Conservation (phyloP, 2,113 vertebrate species). For the Mustela nigripes region DNA sequence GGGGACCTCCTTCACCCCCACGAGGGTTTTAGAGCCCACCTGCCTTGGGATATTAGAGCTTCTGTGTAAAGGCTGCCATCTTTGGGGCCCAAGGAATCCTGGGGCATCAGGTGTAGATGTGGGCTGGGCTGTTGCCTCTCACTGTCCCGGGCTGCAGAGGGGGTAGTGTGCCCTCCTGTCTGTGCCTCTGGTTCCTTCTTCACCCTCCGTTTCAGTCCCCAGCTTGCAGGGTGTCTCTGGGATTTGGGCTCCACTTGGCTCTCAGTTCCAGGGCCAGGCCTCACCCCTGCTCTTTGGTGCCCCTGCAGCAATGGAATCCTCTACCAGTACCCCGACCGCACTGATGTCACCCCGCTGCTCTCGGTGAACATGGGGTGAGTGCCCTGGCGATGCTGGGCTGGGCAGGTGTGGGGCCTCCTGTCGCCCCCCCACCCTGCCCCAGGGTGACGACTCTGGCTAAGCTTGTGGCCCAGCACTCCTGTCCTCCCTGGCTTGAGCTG, state of each 20-base stretch:
- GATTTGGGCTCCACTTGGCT: not conserved
- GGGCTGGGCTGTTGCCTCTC: not conserved
- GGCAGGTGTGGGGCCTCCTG: not conserved
- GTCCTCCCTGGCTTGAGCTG: not conserved
- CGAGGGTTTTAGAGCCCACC: not conserved
- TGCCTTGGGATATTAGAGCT: rapidly evolving
- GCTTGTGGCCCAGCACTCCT: not conserved
- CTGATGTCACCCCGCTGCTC: slow-evolving; percentile 92
- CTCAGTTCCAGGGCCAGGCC: not conserved
- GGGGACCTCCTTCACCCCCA: not conserved
- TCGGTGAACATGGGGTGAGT: slow-evolving; percentile 98
- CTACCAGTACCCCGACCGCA: slow-evolving; percentile 95
- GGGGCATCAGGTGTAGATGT: not conserved
- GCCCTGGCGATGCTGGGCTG: rapidly evolving
- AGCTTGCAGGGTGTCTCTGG: not conserved
- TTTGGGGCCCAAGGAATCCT: not conserved
- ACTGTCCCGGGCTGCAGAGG: not conserved
- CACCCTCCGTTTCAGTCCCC: not conserved
- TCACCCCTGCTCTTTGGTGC: slow-evolving; percentile 38
- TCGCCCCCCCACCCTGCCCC: not conserved
- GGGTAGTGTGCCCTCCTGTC: rapidly evolving
- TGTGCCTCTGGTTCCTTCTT: not conserved
- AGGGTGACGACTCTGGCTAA: not conserved
- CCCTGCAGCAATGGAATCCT: slow-evolving; percentile 93
- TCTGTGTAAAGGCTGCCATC: not conserved